These are phyloP conservation scores for Halcyon badia DNA, from an alignment of 2,797 vertebrate genomes.

Conservation along the genomic window DNA sequence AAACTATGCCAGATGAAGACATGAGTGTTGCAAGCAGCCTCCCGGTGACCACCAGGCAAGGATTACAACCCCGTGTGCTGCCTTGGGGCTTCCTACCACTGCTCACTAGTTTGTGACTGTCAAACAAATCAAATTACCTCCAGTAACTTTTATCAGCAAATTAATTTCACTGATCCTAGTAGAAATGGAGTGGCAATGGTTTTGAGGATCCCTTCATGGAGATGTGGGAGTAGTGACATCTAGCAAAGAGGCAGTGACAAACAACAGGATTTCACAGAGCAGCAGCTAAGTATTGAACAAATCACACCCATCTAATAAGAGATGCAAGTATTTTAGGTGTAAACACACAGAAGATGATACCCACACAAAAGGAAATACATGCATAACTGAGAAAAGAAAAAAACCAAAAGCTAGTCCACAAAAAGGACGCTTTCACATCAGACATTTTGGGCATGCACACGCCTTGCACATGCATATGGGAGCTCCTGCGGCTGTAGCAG, in stretches of 20 bases:
- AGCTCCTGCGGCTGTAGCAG: neutral
- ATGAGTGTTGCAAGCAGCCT: neutral
- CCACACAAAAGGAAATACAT: neutral
- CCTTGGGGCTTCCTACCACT: neutral
- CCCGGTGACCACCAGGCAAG: neutral
- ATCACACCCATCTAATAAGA: neutral
- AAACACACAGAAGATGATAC: neutral
- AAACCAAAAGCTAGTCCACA: neutral
- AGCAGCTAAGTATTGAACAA: neutral
- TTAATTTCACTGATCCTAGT: neutral
- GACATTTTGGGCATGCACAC: neutral
- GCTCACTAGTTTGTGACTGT: neutral
- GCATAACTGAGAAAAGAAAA: neutral
- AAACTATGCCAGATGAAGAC: neutral
- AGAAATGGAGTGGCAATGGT: neutral
- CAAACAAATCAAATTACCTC: neutral
- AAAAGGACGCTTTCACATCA: neutral
- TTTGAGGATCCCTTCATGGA: neutral
- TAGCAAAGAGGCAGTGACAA: neutral
- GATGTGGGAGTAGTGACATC: neutral
- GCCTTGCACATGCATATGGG: fast-evolving
- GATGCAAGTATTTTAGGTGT: neutral
- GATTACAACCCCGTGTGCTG: neutral
- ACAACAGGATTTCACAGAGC: neutral
- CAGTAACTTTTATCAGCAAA: neutral